Evolutionary conservation across 2,797 vertebrate genomes (phyloP).

Genomic region (Falco cherrug): DNA sequence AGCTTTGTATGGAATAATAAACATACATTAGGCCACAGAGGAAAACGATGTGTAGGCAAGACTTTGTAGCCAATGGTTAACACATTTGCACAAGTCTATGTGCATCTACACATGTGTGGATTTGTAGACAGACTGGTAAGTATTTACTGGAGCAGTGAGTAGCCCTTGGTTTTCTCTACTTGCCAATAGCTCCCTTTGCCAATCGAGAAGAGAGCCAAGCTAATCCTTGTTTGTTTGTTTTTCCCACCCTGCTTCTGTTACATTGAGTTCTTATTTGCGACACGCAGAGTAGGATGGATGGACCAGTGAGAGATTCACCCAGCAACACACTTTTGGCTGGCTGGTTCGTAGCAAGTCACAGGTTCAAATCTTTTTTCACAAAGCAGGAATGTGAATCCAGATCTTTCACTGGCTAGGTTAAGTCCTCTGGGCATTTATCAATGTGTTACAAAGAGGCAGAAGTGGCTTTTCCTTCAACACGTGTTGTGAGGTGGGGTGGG

Average conservation of each 20-base stretch:
- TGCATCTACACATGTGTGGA: background rate
- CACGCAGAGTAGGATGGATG: background rate
- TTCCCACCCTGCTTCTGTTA: background rate
- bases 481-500: background rate
- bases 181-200: background rate
- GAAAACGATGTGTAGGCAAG: background rate
- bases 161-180: background rate
- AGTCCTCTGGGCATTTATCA: background rate
- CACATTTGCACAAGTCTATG: background rate
- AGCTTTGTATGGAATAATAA: slow-evolving; percentile 59
- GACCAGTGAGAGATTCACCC: background rate
- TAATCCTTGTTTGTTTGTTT: background rate
- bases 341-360: fast-evolving
- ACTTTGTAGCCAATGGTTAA: background rate
- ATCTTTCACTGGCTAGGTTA: background rate
- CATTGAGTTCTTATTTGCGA: background rate
- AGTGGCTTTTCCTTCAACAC: background rate
- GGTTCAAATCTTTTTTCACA: background rate
- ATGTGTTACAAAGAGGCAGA: background rate
- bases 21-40: slow-evolving; percentile 15
- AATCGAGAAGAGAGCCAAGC: fast-evolving
- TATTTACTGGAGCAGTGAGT: background rate
- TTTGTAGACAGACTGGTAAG: background rate
- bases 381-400: background rate
- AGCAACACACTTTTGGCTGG: background rate